phyloP scores from a whole-genome alignment of 2,888 invertebrate species.

The Leptinotarsa peninsularis region DNA sequence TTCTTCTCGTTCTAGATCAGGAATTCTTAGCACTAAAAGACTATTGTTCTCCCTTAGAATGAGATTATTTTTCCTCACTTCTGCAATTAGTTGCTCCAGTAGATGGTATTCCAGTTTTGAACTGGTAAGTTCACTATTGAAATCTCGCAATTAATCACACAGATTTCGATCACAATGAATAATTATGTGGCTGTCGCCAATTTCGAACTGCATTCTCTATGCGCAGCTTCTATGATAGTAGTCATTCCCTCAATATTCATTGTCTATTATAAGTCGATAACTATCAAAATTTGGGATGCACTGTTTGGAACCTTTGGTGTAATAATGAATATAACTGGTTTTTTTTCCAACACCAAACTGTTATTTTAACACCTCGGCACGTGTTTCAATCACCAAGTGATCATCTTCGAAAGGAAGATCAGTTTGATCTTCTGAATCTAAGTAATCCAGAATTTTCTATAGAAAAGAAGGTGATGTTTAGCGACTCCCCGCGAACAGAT shows the following conservation, averaged over 20 bases:
- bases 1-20: background rate
- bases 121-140: background rate
- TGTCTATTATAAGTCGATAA: too few species aligned
- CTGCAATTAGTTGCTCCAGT: background rate
- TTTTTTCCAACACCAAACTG: too few species aligned
- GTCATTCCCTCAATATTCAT: background rate
- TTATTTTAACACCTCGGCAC: too few species aligned
- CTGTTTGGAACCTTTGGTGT: too few species aligned
- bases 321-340: too few species aligned
- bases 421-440: too few species aligned
- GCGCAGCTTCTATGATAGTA: conserved; percentile 1
- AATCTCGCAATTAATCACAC: background rate
- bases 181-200: background rate
- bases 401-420: too few species aligned
- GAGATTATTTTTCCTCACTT: background rate
- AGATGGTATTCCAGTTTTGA: background rate
- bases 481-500: too few species aligned
- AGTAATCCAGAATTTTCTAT: too few species aligned
- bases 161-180: background rate
- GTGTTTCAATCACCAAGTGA: too few species aligned
- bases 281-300: too few species aligned
- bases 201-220: background rate
- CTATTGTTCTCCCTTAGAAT: background rate
- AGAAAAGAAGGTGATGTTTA: too few species aligned
- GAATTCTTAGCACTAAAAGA: background rate